phyloP scores from a whole-genome alignment of 2,888 invertebrate species.

The Archips xylosteana region DNA sequence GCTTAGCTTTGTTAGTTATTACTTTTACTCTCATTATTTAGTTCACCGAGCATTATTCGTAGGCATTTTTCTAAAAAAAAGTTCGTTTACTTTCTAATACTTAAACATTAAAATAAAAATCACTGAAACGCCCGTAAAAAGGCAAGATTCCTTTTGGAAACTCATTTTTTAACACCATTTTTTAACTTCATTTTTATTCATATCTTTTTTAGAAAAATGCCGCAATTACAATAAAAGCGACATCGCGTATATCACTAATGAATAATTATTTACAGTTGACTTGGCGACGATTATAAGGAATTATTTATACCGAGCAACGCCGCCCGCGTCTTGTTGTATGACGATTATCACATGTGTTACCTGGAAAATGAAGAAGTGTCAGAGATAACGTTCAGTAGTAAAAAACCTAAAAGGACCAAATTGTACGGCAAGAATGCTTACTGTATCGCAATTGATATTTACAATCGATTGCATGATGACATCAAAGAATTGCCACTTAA shows the following conservation, averaged over 20 bases:
- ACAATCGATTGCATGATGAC: no score
- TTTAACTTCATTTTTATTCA: not conserved
- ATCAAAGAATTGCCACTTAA: no score
- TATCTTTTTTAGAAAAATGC: constrained; percentile 2
- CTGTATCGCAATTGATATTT: no score
- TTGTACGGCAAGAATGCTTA: no score
- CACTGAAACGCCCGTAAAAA: not conserved
- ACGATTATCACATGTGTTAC: constrained; percentile 32
- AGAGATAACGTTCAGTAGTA: not conserved
- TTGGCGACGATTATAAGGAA: constrained; percentile 23
- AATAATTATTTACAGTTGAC: constrained; percentile 37
- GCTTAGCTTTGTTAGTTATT: not conserved
- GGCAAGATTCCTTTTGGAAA: not conserved
- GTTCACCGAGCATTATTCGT: constrained; percentile 21
- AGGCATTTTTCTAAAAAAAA: constrained; percentile 1
- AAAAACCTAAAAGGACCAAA: no score
- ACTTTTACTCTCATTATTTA: not conserved
- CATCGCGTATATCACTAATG: constrained; percentile 20
- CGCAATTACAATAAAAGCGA: constrained; percentile 17
- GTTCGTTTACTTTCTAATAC: not conserved
- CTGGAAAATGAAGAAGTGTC: constrained; percentile 17
- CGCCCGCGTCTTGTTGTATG: constrained; percentile 6
- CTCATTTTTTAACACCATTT: not conserved
- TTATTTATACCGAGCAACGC: constrained; percentile 21
- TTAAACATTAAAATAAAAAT: not conserved